These are phyloP conservation scores for Phortica okadai DNA, from an alignment of 2,888 invertebrate species.

Conservation along the genomic window DNA sequence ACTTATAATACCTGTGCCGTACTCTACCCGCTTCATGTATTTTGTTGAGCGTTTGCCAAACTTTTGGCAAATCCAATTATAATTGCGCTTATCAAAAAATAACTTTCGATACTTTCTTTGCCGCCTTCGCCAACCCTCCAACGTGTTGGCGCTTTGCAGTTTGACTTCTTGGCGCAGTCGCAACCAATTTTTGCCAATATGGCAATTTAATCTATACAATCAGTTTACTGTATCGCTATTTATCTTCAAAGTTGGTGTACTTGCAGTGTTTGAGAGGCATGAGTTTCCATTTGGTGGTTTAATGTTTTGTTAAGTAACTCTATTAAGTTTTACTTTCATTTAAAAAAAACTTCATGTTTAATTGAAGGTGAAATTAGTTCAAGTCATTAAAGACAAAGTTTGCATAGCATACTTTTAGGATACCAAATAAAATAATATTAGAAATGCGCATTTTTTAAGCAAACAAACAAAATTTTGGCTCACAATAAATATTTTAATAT, in stretches of 20 bases:
- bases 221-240: constrained; percentile 69
- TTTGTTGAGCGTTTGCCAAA: constrained; percentile 42
- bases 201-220: constrained; percentile 70
- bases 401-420: background rate
- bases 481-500: background rate
- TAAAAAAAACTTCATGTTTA: constrained; percentile 67
- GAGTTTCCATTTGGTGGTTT: constrained; percentile 35
- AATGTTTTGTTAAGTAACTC: constrained; percentile 42
- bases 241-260: constrained; percentile 48
- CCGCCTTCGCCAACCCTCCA: background rate
- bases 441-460: background rate
- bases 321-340: constrained; percentile 44
- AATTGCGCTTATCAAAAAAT: constrained; percentile 70
- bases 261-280: background rate
- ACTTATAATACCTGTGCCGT: constrained; percentile 49
- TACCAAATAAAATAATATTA: background rate
- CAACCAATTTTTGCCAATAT: constrained; percentile 67
- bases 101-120: constrained; percentile 61
- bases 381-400: background rate
- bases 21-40: background rate
- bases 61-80: constrained; percentile 67
- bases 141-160: background rate
- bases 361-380: constrained; percentile 65
- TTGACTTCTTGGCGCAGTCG: constrained; percentile 48
- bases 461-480: background rate